phyloP scores from a whole-genome alignment of 2,888 invertebrate species.

The Rhorus exstirpatorius region DNA sequence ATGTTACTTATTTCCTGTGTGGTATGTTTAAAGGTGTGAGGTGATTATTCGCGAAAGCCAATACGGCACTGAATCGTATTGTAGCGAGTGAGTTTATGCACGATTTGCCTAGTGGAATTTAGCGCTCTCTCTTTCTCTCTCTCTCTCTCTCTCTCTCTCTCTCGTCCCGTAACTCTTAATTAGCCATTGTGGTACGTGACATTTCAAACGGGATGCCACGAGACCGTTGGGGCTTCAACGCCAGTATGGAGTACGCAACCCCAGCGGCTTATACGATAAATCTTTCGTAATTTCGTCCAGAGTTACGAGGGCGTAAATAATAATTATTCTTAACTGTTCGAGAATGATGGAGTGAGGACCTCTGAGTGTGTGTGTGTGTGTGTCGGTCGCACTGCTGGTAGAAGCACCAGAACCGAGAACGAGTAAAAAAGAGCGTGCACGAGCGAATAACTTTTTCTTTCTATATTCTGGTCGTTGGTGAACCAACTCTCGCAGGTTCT shows the following conservation, averaged over 20 bases:
- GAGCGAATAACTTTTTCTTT: slow-evolving; percentile 53
- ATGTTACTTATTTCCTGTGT: background rate
- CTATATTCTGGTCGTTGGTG: slow-evolving; percentile 24
- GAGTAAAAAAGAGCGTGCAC: slow-evolving; percentile 28
- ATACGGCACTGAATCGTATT: slow-evolving; percentile 24
- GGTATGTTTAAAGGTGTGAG: background rate
- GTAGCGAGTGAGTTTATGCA: slow-evolving; percentile 41
- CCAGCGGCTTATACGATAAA: slow-evolving; percentile 60
- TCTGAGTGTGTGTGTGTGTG: slow-evolving; percentile 11
- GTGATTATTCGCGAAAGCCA: background rate
- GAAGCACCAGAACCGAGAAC: background rate
- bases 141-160: slow-evolving; percentile 29
- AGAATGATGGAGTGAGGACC: slow-evolving; percentile 41
- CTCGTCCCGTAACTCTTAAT: slow-evolving; percentile 64
- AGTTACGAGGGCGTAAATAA: slow-evolving; percentile 71
- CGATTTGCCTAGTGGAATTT: slow-evolving; percentile 52
- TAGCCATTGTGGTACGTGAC: slow-evolving; percentile 68
- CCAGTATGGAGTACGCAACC: slow-evolving; percentile 41
- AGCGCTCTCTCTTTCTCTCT: slow-evolving; percentile 9
- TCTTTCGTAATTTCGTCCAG: slow-evolving; percentile 65
- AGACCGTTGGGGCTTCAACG: slow-evolving; percentile 50
- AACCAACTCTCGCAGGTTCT: slow-evolving; percentile 3
- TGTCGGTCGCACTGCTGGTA: slow-evolving; percentile 26
- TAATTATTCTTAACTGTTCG: slow-evolving; percentile 70
- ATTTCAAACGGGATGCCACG: slow-evolving; percentile 61